Evolutionary conservation across 1,140 invertebrate genomes (phyloP).

Genomic region (Pseudomyrmex concolor): DNA sequence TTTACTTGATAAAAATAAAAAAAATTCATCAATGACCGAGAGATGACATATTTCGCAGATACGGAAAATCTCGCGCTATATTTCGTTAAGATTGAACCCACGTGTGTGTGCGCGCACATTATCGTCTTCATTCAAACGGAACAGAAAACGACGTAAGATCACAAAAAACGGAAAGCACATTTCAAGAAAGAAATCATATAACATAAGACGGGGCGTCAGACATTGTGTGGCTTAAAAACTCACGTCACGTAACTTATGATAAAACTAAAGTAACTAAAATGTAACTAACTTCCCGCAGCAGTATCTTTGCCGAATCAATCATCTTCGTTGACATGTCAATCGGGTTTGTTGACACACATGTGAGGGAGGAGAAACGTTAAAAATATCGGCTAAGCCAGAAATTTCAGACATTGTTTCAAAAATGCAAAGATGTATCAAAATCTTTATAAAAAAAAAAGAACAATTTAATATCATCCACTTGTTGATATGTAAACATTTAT

Average conservation of each 20-base stretch:
- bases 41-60: constrained; percentile 17
- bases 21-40: not conserved
- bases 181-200: constrained; percentile 74
- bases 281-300: constrained; percentile 46
- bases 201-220: constrained; percentile 74
- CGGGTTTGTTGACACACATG: not conserved
- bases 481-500: not conserved
- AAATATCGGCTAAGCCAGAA: constrained; percentile 16
- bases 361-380: not conserved
- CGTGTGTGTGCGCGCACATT: constrained; percentile 23
- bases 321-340: constrained; percentile 1
- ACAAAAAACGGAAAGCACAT: constrained; percentile 60
- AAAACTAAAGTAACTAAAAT: constrained; percentile 75
- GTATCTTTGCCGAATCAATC: constrained; percentile 51
- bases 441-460: not conserved
- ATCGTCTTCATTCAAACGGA: constrained; percentile 50
- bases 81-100: constrained; percentile 81
- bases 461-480: not conserved
- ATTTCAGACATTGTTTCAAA: constrained; percentile 25
- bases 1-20: not conserved
- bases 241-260: constrained; percentile 58
- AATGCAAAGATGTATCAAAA: not conserved
- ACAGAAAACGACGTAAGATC: constrained; percentile 60
- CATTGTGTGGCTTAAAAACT: constrained; percentile 64
- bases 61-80: constrained; percentile 59